A percentile compares a stretch with the other conserved stretches of the same genome.
These are phyloP conservation scores for Narcine bancroftii DNA, from an alignment of 2,113 vertebrate species.

Conservation along the genomic window DNA sequence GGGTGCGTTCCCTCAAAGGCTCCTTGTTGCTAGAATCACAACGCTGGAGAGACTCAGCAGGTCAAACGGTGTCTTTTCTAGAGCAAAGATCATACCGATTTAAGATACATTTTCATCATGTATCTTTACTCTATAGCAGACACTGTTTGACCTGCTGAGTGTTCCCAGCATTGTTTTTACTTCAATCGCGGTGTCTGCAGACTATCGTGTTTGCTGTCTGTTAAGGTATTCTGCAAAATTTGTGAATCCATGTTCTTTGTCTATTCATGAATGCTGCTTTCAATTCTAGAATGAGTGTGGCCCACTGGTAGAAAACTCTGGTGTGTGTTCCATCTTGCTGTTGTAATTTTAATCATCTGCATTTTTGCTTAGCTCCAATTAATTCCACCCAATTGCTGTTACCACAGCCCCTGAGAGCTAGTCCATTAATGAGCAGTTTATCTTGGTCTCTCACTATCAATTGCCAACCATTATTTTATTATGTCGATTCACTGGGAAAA, in stretches of 20 bases:
- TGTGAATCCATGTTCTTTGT: not conserved
- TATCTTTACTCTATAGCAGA: too few species aligned
- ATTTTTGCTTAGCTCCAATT: not conserved
- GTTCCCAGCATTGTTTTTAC: too few species aligned
- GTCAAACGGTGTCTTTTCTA: too few species aligned
- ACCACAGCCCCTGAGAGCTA: not conserved
- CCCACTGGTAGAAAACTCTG: not conserved
- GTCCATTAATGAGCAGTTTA: constrained; percentile 13
- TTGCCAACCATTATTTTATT: not conserved
- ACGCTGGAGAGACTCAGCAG: too few species aligned
- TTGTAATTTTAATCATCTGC: constrained; percentile 13
- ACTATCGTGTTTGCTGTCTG: too few species aligned
- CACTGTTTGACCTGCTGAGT: too few species aligned
- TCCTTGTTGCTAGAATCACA: too few species aligned
- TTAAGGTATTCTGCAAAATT: not conserved
- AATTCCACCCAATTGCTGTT: not conserved
- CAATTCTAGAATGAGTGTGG: not conserved
- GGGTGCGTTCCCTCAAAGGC: not conserved
- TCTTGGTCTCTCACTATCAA: not conserved
- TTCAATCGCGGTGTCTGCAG: too few species aligned
- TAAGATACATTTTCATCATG: too few species aligned
- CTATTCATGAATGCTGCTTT: not conserved
- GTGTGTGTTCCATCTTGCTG: not conserved
- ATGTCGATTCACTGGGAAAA: not conserved
- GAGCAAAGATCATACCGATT: too few species aligned